Evolutionary conservation across 2,113 vertebrate genomes (phyloP).

Genomic region (Myotis davidii): DNA sequence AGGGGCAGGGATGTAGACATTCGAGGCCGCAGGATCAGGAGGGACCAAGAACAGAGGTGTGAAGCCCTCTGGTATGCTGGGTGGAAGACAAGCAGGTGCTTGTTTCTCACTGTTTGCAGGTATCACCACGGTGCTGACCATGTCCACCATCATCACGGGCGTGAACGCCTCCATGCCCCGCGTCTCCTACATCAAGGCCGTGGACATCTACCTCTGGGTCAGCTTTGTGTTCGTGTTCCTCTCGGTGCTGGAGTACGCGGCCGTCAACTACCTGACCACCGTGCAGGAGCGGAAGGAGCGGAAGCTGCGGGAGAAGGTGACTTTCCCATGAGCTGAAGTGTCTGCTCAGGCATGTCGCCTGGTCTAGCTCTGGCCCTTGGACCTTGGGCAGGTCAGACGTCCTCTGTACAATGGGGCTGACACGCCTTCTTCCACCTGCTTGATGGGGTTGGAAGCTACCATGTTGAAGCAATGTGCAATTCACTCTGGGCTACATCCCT

Average conservation of each 20-base stretch:
- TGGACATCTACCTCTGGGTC: conserved; percentile 99
- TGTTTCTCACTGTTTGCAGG: conserved; percentile 88
- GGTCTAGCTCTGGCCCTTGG: neutral
- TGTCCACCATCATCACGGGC: conserved; percentile 95
- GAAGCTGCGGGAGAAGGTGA: conserved; percentile 90
- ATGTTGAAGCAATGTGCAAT: neutral
- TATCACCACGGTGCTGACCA: conserved; percentile 95
- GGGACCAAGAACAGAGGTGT: neutral
- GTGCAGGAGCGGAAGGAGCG: conserved; percentile 92
- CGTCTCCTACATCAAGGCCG: conserved; percentile 98
- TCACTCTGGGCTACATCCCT: neutral
- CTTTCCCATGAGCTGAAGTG: neutral
- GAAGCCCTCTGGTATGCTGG: neutral
- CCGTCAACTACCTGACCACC: conserved; percentile 95
- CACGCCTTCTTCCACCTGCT: neutral
- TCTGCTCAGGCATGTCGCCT: neutral
- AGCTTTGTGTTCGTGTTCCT: conserved; percentile 99
- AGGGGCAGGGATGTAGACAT: neutral
- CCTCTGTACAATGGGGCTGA: neutral
- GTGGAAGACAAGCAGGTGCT: neutral
- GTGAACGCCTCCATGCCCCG: conserved; percentile 98
- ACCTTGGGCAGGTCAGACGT: neutral
- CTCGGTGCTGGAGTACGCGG: conserved; percentile 96
- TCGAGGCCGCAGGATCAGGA: neutral
- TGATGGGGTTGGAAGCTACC: neutral